Evolutionary conservation across 2,888 invertebrate species (phyloP).

Genomic region (Lasius fuliginosus): DNA sequence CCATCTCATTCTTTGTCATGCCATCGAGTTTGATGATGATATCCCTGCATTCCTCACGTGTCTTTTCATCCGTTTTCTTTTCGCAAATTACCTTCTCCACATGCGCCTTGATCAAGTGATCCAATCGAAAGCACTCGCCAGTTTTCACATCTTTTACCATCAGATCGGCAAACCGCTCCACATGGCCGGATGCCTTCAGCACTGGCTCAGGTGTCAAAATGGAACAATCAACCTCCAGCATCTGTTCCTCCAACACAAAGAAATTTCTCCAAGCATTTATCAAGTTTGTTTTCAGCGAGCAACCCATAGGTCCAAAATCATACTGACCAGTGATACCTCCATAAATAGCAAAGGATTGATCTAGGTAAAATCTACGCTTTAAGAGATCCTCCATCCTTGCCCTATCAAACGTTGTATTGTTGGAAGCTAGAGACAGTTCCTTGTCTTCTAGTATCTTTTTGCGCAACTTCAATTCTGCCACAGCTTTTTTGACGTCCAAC

Average conservation of each 20-base stretch:
- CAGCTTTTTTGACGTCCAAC: slow-evolving; percentile 97
- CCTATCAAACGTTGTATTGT: slow-evolving; percentile 93
- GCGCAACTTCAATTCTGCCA: slow-evolving; percentile 95
- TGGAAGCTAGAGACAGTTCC: slow-evolving; percentile 93
- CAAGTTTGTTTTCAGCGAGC: slow-evolving; percentile 98
- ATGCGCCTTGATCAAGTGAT: slow-evolving; percentile 98
- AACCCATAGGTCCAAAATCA: slow-evolving; percentile 99
- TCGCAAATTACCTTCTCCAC: slow-evolving; percentile 95
- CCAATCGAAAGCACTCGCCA: slow-evolving; percentile 99
- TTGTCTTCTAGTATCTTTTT: slow-evolving; percentile 97
- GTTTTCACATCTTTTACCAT: slow-evolving; percentile 99
- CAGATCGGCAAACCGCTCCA: slow-evolving; percentile 99
- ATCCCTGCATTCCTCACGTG: slow-evolving; percentile 92
- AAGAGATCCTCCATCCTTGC: slow-evolving; percentile 98
- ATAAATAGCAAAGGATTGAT: slow-evolving; percentile 99
- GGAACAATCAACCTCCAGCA: slow-evolving; percentile 99
- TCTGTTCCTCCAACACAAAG: slow-evolving; percentile 98
- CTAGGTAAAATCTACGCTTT: slow-evolving; percentile 98
- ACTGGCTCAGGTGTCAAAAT: slow-evolving; percentile 99
- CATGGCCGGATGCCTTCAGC: slow-evolving; percentile 99
- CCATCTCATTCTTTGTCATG: slow-evolving; percentile 96
- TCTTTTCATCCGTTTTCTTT: slow-evolving; percentile 92
- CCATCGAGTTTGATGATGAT: slow-evolving; percentile 96
- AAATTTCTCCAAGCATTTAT: slow-evolving; percentile 97
- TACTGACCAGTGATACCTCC: slow-evolving; percentile 98